Percentiles rank a stretch among this genome's conserved stretches.
These are phyloP conservation scores for Drosophila histrio DNA, from an alignment of 2,888 invertebrate species.

Conservation along the genomic window DNA sequence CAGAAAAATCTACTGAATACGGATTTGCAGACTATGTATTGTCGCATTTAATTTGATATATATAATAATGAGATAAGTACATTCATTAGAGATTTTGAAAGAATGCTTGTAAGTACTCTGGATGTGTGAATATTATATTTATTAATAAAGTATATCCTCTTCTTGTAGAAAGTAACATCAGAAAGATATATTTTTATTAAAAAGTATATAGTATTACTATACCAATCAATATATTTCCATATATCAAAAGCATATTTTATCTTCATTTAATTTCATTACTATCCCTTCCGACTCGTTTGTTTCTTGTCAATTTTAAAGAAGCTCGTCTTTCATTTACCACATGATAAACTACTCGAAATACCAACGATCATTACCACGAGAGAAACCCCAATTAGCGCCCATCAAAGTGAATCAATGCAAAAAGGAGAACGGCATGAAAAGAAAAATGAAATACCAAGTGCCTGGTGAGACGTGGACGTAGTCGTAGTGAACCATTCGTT, in stretches of 20 bases:
- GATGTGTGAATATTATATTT: too few species aligned
- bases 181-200: not conserved
- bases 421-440: conserved; percentile 29
- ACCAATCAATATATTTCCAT: not conserved
- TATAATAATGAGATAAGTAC: not conserved
- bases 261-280: not conserved
- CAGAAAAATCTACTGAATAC: too few species aligned
- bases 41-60: not conserved
- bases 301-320: not conserved
- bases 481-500: conserved; percentile 16
- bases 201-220: not conserved
- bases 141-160: too few species aligned
- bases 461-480: conserved; percentile 1
- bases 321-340: conserved; percentile 39
- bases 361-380: conserved; percentile 67
- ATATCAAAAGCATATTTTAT: not conserved
- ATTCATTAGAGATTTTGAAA: not conserved
- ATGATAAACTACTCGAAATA: conserved; percentile 68
- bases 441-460: conserved; percentile 35
- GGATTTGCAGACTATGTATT: too few species aligned
- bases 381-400: conserved; percentile 68
- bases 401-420: conserved; percentile 73
- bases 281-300: not conserved
- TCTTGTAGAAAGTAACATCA: not conserved
- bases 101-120: too few species aligned